Base-by-base conservation (phyloP, 2,113 vertebrate genomes). In the Hydropotes inermis region DNA sequence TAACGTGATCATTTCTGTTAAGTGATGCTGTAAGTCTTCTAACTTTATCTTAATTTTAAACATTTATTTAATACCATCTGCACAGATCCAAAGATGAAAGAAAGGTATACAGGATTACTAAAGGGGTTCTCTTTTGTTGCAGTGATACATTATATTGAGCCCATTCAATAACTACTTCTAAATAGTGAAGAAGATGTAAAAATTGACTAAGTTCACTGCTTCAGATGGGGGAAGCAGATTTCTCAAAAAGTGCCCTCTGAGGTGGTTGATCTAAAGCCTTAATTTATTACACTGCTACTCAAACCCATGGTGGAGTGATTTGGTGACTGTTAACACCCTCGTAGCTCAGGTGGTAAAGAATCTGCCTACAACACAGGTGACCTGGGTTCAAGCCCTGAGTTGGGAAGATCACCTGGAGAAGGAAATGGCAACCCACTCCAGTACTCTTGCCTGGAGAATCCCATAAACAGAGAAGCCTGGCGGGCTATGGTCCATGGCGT, bases 61-160 rank as follows among this genome's bases (percentile, higher is more conserved):
- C 43, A 89, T 86, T 89, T 97, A 93, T 94, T 89, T 86, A 94
- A 45, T 28, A 76, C 33, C 33, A 93, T 54, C 21, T 94, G 9
- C 33, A 70, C 7, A 78, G 16, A 88, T 50, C 13, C 67, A 88
- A 94, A 82, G 47, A 81, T 16, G 43, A 74, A 50, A 11, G 8
- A 47, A 57, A 64, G 25, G 36, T 14, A 57, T 27, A 7, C 3
- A 47, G 23, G 23, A 17, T 36, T 58, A 78, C 36, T 33, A 50
- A 52, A 47, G 33, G 33, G 13, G 16, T 82, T 67, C 64, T 87
- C 61, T 81, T 47, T 70, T 64, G 33, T 43, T 28, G 6, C 45
- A 23, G 45, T 27, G 6, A 33, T 54, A 30, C 13, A 6, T 60
- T n/a, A 39, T 25, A 16, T 28, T 89, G 61, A 87, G 14, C 3